Evolutionary conservation across 2,797 vertebrate genomes (phyloP), one percentile per base, ranked within the genome.

Genomic region (Cyclopterus lumpus): DNA sequence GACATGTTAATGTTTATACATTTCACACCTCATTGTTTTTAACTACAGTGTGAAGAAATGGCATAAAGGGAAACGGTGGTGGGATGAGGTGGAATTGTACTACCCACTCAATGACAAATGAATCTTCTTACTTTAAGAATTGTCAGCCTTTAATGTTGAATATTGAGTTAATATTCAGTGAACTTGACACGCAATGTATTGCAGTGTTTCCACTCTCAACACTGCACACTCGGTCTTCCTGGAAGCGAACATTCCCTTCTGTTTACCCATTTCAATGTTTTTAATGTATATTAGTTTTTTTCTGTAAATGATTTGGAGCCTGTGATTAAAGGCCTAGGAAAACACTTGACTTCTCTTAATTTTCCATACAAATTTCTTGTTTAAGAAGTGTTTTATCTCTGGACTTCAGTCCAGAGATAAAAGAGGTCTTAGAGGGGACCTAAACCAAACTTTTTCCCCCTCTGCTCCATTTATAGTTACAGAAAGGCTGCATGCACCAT

Each of bases 401-500:
- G 38, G 40, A 30, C 66, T n/a, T n/a, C n/a, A n/a, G n/a, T n/a
- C n/a, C n/a, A n/a, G n/a, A n/a, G n/a, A n/a, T n/a, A 36, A 26
- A 71, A 60, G 22, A 38, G 30, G 69, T 65, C 20, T 68, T 12
- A 42, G 11, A 68, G 2, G 28, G 18, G 7, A 80, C 15, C 10
- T 60, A 51, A 49, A 51, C 16, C 40, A 44, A 62, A 49, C 30
- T 24, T 53, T 60, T 46, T 53, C 8, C 8, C 22, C 14, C 26
- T 53, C 46, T 3, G 5, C 66, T 28, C 7, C 77, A 26, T 57
- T 64, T 68, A 8, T 48, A 55, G 70, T 59, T 49, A 73, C 28
- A 51, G 18, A 59, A 57, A 51, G 1, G 4, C 36, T 49, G 60
- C 65, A 44, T 49, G 60, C 65, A 44, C 48, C 8, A 16, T 62